These are phyloP conservation scores for Ooceraea biroi DNA, from an alignment of 1,140 invertebrate species.

Conservation along the genomic window DNA sequence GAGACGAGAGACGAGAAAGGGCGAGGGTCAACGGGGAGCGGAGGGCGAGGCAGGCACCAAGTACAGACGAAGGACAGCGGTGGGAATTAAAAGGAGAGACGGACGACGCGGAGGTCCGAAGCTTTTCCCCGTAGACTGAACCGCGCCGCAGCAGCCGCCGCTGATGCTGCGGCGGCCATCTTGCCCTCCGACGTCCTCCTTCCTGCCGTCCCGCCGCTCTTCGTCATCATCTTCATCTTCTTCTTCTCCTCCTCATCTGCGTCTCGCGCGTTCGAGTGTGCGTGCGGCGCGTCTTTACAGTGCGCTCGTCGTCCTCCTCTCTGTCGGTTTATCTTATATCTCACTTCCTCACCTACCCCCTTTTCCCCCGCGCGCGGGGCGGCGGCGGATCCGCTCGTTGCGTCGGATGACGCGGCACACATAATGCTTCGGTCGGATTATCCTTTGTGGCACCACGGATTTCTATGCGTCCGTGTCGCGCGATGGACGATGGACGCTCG, in stretches of 20 bases:
- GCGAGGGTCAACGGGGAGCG: conserved; percentile 35
- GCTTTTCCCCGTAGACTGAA: conserved; percentile 79
- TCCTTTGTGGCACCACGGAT: neutral
- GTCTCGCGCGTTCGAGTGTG: neutral
- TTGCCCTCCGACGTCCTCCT: conserved; percentile 67
- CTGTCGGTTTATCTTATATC: conserved; percentile 78
- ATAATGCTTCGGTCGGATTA: conserved; percentile 48
- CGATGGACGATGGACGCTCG: no score
- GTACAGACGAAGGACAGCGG: conserved; percentile 73
- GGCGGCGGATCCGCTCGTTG: conserved; percentile 43
- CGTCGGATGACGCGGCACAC: conserved; percentile 58
- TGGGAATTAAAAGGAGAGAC: conserved; percentile 79
- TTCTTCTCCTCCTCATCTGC: conserved; percentile 48
- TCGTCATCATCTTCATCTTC: conserved; percentile 16
- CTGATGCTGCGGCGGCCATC: conserved; percentile 67
- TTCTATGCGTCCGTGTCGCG: conserved; percentile 21
- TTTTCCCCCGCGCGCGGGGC: conserved; percentile 9
- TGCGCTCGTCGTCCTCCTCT: conserved; percentile 56
- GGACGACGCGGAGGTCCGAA: conserved; percentile 73
- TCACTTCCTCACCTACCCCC: conserved; percentile 74
- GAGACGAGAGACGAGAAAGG: conserved; percentile 52
- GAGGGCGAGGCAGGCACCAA: conserved; percentile 38
- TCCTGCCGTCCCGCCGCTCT: conserved; percentile 37
- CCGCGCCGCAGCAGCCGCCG: conserved; percentile 40
- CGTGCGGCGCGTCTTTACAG: neutral